Conservation (phyloP, 2,113 vertebrate species). For the Pristiophorus japonicus region DNA sequence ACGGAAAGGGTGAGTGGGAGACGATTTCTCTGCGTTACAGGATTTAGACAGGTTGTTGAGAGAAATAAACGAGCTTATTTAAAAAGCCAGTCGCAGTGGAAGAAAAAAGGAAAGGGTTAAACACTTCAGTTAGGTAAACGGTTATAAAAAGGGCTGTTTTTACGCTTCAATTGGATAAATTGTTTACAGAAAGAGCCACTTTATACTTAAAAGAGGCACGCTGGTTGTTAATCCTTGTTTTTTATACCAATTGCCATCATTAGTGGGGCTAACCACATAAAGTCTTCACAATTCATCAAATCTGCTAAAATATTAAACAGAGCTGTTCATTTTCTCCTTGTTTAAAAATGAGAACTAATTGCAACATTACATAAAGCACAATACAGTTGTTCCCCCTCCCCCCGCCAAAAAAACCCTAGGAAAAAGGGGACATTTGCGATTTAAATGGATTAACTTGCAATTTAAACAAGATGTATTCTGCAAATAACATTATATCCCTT, state of each 20-base stretch:
- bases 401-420: not conserved
- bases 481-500: conserved; percentile 34
- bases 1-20: not conserved
- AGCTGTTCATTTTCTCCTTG: not conserved
- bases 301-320: conserved; percentile 27
- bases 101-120: not conserved
- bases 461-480: conserved; percentile 37
- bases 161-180: not conserved
- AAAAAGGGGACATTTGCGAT: conserved; percentile 24
- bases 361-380: not conserved
- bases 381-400: not conserved
- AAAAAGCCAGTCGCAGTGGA: not conserved
- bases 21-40: not conserved
- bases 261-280: not conserved
- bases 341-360: not conserved
- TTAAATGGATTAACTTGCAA: conserved; percentile 36
- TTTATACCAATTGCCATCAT: conserved; percentile 10
- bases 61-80: not conserved
- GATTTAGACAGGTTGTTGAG: not conserved
- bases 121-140: not conserved
- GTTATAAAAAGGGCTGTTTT: not conserved
- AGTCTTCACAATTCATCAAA: conserved; percentile 24
- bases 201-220: not conserved
- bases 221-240: not conserved
- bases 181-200: conserved; percentile 25